phyloP scores from a whole-genome alignment of 92 coral and sea anemone genomes.

The Porites cylindrica region DNA sequence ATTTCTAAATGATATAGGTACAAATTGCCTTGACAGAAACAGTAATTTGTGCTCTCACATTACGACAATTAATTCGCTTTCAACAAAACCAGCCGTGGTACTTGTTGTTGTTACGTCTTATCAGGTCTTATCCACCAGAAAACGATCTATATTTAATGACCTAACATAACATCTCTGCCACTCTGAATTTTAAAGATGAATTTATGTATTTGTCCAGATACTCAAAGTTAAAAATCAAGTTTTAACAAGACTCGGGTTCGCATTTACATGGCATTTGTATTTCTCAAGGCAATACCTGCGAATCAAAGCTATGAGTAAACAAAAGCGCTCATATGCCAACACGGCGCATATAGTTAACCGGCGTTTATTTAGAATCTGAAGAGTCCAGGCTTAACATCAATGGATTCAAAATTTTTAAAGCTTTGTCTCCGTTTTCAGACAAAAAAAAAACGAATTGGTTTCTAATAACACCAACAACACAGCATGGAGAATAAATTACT shows the following conservation, averaged over 20 bases:
- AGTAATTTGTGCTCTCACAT: background rate
- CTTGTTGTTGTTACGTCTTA: constrained; percentile 6
- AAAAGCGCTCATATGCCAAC: constrained; percentile 6
- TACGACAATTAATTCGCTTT: background rate
- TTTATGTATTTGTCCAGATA: background rate
- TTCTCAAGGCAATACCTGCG: background rate
- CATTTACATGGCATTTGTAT: background rate
- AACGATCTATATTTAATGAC: constrained; percentile 42
- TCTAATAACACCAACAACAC: background rate
- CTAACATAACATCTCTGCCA: constrained; percentile 5
- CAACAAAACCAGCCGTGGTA: constrained; percentile 7
- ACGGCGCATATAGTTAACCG: background rate
- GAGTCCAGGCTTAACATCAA: background rate
- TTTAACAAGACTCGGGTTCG: background rate
- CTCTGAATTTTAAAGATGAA: constrained; percentile 13
- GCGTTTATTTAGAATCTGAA: background rate
- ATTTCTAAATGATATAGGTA: background rate
- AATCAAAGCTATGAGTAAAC: constrained; percentile 22
- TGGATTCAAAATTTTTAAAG: background rate
- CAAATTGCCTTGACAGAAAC: constrained; percentile 31
- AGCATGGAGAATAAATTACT: background rate
- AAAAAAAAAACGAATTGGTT: background rate
- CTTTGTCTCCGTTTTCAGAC: background rate
- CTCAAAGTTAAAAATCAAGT: background rate
- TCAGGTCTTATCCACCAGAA: constrained; percentile 37